Percentiles rank a stretch among this genome's conserved stretches.
phyloP scores from a whole-genome alignment of 2,797 vertebrate genomes.

The Podargus strigoides region DNA sequence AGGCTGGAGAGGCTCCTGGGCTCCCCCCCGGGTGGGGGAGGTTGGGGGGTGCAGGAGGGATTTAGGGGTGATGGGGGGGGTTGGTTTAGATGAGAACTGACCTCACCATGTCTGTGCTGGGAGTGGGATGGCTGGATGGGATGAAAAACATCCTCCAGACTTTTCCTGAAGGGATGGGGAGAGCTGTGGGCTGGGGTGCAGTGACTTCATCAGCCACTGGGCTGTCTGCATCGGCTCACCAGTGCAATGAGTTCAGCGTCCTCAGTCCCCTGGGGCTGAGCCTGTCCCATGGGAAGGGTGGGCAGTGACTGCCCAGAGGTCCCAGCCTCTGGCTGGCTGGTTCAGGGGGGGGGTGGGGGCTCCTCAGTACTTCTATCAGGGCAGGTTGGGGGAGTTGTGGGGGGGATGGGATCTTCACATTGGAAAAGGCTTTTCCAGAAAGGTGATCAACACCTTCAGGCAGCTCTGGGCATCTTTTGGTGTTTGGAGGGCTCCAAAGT shows the following conservation, averaged over 20 bases:
- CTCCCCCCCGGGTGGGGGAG: background rate
- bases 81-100: fast-evolving
- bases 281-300: background rate
- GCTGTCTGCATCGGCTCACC: background rate
- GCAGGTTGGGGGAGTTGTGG: background rate
- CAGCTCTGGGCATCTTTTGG: background rate
- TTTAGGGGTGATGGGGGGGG: background rate
- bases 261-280: background rate
- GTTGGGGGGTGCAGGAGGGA: fast-evolving
- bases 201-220: background rate
- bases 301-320: background rate
- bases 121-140: background rate
- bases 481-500: background rate
- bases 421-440: background rate
- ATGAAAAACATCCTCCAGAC: background rate
- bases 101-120: fast-evolving
- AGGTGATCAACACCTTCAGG: background rate
- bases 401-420: background rate
- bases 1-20: background rate
- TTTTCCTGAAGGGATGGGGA: background rate
- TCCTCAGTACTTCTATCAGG: background rate
- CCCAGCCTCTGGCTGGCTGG: background rate
- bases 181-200: background rate
- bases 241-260: fast-evolving
- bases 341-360: background rate